Percentiles rank a stretch among this genome's conserved stretches.
phyloP scores from a whole-genome alignment of 2,888 invertebrate species.

The Lycaena phlaeas region DNA sequence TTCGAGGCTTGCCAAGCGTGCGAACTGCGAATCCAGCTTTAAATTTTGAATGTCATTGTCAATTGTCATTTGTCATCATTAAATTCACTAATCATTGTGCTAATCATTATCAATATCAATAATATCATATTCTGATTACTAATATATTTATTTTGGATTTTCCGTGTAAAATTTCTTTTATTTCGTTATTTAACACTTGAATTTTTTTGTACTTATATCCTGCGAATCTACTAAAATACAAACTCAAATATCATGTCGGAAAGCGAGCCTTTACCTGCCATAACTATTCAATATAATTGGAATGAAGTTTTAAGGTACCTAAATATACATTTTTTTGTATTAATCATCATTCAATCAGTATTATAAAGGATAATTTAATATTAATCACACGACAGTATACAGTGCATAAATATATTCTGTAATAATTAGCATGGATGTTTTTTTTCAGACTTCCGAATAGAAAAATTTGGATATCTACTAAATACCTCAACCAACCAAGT shows the following conservation, averaged over 20 bases:
- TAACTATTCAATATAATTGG: slow-evolving; percentile 71
- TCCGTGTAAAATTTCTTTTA: not conserved
- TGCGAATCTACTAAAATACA: not conserved
- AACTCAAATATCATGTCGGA: not conserved
- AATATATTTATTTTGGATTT: not conserved
- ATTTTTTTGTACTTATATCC: too few species aligned
- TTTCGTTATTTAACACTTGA: not conserved
- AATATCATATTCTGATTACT: too few species aligned
- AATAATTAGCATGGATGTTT: too few species aligned
- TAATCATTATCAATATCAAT: too few species aligned
- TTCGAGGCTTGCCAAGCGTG: too few species aligned
- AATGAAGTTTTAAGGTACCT: slow-evolving; percentile 55
- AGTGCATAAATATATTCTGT: slow-evolving; percentile 1
- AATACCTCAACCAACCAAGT: slow-evolving; percentile 49
- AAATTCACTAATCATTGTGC: too few species aligned
- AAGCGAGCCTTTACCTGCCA: slow-evolving; percentile 34
- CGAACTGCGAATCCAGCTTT: too few species aligned
- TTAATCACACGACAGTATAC: not conserved
- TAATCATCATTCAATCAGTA: too few species aligned
- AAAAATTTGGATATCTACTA: slow-evolving; percentile 66
- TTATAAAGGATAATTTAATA: too few species aligned
- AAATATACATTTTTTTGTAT: too few species aligned
- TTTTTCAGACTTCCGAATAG: slow-evolving; percentile 51
- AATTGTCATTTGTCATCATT: too few species aligned
- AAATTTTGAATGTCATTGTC: not conserved